Percentiles rank a stretch among this genome's conserved stretches.
phyloP scores from a whole-genome alignment of 2,113 vertebrate species.

The Megaleporinus macrocephalus region DNA sequence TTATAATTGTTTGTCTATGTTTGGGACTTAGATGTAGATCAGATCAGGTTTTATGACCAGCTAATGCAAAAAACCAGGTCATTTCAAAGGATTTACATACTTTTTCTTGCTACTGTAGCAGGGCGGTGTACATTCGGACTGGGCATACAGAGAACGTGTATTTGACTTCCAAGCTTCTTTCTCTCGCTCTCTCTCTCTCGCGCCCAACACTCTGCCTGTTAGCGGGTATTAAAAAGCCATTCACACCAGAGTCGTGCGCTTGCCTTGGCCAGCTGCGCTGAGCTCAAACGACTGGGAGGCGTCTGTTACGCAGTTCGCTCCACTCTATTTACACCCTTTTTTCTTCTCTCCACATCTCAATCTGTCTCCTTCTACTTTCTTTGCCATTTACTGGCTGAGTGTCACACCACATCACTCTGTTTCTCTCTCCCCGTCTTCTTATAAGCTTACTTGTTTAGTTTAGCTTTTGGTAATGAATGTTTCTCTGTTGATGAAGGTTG shows the following conservation, averaged over 20 bases:
- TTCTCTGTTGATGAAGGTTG: no score
- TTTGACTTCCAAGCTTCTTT: slow-evolving; percentile 20
- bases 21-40: no score
- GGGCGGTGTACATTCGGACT: background rate
- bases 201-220: slow-evolving; percentile 68
- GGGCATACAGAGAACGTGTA: background rate
- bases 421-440: slow-evolving; percentile 51
- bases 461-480: no score
- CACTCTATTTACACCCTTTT: background rate
- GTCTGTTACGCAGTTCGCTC: slow-evolving; percentile 9
- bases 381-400: no score
- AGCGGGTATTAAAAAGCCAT: slow-evolving; percentile 77
- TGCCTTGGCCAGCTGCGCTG: slow-evolving; percentile 68
- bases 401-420: no score
- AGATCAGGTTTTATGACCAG: no score
- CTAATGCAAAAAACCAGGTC: no score
- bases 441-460: no score
- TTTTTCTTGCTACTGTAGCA: background rate
- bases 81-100: no score
- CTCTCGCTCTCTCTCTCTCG: slow-evolving; percentile 56
- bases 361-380: background rate
- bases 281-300: slow-evolving; percentile 59
- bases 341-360: background rate
- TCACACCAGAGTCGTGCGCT: slow-evolving; percentile 69
- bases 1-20: no score